Evolutionary conservation across 1,140 invertebrate genomes (phyloP).

Genomic region (Diuraphis noxia): DNA sequence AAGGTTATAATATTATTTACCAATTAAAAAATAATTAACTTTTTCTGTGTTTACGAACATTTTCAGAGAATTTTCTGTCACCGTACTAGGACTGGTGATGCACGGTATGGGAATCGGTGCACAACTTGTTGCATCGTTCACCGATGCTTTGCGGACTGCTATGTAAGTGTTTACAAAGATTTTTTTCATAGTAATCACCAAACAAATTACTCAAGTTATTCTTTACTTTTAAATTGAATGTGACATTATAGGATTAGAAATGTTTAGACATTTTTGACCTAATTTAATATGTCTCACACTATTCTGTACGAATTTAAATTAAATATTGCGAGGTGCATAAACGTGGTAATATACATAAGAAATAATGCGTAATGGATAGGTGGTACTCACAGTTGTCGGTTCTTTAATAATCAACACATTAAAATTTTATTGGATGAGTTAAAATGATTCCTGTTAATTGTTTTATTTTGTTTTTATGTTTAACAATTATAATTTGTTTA

Average conservation of each 20-base stretch:
- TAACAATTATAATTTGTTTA: conserved; percentile 16
- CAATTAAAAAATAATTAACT: background rate
- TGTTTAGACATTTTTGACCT: too few species aligned
- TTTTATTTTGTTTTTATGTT: background rate
- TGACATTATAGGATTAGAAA: too few species aligned
- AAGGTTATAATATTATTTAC: background rate
- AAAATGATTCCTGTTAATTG: background rate
- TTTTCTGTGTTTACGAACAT: background rate
- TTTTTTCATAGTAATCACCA: background rate
- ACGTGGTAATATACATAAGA: background rate
- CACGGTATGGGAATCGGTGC: conserved; percentile 81
- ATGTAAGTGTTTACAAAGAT: conserved; percentile 64
- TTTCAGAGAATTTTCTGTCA: conserved; percentile 70
- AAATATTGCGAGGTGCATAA: background rate
- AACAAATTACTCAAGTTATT: background rate
- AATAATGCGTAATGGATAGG: background rate
- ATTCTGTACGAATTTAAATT: background rate
- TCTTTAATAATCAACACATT: background rate
- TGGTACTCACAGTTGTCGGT: background rate
- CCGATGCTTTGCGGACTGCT: conserved; percentile 75
- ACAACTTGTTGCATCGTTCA: conserved; percentile 78
- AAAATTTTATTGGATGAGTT: background rate
- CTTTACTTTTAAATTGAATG: background rate
- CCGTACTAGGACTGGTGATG: conserved; percentile 71
- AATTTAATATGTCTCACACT: background rate